Percentiles rank a stretch among this genome's conserved stretches.
Evolutionary conservation across 1,140 invertebrate species (phyloP).

Genomic region (Steinernema feltiae): DNA sequence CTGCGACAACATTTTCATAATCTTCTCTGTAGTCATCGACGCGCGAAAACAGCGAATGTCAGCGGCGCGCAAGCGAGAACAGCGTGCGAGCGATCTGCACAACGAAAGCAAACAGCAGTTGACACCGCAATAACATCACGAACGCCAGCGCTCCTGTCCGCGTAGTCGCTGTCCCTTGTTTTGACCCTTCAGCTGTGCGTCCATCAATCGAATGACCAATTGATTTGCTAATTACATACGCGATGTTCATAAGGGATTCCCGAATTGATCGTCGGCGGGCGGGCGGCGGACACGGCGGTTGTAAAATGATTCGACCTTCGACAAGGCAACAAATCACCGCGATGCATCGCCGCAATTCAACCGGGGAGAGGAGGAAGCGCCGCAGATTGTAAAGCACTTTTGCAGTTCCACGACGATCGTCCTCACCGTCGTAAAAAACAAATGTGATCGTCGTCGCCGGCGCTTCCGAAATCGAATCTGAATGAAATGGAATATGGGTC

Average conservation of each 20-base stretch:
- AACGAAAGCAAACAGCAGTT: background rate
- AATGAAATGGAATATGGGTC: background rate
- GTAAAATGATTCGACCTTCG: background rate
- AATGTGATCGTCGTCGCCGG: too few relatives aligned
- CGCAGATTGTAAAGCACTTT: background rate
- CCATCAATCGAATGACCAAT: background rate
- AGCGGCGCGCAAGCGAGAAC: background rate
- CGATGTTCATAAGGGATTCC: too few relatives aligned
- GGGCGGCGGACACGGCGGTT: background rate
- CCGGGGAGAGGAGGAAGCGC: too few relatives aligned
- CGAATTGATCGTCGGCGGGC: background rate
- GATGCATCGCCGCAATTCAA: too few relatives aligned
- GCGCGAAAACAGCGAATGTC: slow-evolving; percentile 11
- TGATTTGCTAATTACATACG: too few relatives aligned
- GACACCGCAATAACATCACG: slow-evolving; percentile 8
- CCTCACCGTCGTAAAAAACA: slow-evolving; percentile 7
- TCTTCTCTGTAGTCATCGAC: background rate
- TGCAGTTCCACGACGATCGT: background rate
- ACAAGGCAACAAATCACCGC: slow-evolving; percentile 7
- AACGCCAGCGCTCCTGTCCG: background rate
- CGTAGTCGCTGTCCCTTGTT: background rate
- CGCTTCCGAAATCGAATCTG: background rate
- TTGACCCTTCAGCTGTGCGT: background rate
- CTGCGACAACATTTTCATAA: background rate
- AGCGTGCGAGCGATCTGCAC: background rate